phyloP scores from a whole-genome alignment of 1,140 invertebrate species.

The Platyscapa corneri region DNA sequence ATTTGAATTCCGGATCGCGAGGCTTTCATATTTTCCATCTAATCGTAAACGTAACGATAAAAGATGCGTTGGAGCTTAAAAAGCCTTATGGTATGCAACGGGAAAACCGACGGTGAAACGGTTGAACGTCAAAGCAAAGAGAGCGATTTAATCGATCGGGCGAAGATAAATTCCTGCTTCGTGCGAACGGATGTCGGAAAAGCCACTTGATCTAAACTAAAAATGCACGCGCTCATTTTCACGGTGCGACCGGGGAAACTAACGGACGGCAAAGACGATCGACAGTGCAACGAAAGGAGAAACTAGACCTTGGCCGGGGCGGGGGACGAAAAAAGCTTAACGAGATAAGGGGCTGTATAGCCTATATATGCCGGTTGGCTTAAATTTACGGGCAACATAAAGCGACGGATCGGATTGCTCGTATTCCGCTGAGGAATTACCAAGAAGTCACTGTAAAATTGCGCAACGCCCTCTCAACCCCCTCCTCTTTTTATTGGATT shows the following conservation, averaged over 20 bases:
- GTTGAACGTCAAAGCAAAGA: not conserved
- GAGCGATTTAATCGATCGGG: not conserved
- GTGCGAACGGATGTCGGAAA: not conserved
- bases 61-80: too few relatives aligned
- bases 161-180: not conserved
- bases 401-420: slow-evolving; percentile 48
- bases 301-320: not conserved
- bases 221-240: not conserved
- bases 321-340: slow-evolving; percentile 24
- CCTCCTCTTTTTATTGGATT: slow-evolving; percentile 39
- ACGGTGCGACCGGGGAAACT: too few relatives aligned
- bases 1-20: too few relatives aligned
- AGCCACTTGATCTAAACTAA: not conserved
- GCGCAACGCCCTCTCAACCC: slow-evolving; percentile 4
- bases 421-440: slow-evolving; percentile 47
- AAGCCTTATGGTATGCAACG: too few relatives aligned
- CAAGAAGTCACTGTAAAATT: slow-evolving; percentile 51
- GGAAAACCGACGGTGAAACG: too few relatives aligned
- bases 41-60: too few relatives aligned
- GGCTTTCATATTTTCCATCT: too few relatives aligned
- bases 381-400: slow-evolving; percentile 51
- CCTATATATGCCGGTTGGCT: slow-evolving; percentile 23
- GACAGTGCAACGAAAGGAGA: not conserved
- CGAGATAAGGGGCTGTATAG: slow-evolving; percentile 44
- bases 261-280: not conserved